Base-by-base conservation (phyloP, 1,140 invertebrate species). In the Asobara japonica region DNA sequence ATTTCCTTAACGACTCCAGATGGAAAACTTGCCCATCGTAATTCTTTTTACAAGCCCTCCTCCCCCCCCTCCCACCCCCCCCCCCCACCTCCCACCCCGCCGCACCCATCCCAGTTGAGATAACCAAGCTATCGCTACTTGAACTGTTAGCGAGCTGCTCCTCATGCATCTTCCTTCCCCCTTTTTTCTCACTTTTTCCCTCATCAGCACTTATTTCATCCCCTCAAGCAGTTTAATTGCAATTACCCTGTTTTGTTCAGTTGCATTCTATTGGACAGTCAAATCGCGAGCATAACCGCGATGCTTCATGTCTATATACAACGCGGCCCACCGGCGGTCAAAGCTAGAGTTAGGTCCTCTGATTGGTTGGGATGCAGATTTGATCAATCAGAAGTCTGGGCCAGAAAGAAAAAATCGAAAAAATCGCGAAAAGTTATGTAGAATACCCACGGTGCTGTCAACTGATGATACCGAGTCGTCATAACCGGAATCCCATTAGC, bases 1-100 rank as follows among this genome's bases (percentile, higher is more conserved):
- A 45, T 45, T 65, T 71, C 64, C 69, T 71, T 71, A 71, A 71
- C 68, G 68, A 69, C 62, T 41, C 69, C 69, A 71, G 69, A 65
- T 71, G 69, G 60, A 71, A 71, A 71, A 71, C 69, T 65, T 65
- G 62, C 31, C 31, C 41, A 65, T 65, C 69, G 69, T 71, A 65
- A 71, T 71, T 71, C 69, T 71, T 65, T 61, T 38, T 36, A 69
- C 61, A 31, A 29, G 25, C 36, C 13, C 16, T 56, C 8, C 25
- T 51, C 41, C 29, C 18, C 16, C 22, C 41, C 25, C 27, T 64
- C 20, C 0, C 51, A n/a, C 16, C 3, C 64, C 13, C 27, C 25
- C 33, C 45, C 65, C 11, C 20, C 22, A n/a, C n/a, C 60, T 29
- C 31, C 7, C 30, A 25, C 27, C 18, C 30, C n/a, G n/a, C n/a